phyloP scores from a whole-genome alignment of 1,140 invertebrate genomes.

The Achatina immaculata region DNA sequence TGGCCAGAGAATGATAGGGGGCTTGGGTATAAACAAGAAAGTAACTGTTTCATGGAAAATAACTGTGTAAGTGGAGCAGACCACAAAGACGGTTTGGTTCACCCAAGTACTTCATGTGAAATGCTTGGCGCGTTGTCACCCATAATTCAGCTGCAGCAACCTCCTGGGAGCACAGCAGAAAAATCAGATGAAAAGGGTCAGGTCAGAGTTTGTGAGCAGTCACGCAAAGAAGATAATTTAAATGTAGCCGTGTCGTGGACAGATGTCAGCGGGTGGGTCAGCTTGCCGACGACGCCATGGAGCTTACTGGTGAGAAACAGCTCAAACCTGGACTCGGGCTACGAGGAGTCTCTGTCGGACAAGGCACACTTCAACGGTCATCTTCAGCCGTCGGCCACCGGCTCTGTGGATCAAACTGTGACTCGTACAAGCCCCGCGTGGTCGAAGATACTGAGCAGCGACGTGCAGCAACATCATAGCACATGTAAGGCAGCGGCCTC shows the following conservation, averaged over 20 bases:
- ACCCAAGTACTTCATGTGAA: background rate
- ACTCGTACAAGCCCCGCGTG: background rate
- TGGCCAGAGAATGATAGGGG: background rate
- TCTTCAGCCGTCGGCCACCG: background rate
- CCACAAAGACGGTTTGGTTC: background rate
- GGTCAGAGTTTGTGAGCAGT: background rate
- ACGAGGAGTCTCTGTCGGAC: constrained; percentile 24
- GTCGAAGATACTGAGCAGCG: background rate
- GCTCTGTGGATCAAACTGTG: background rate
- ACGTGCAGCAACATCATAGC: background rate
- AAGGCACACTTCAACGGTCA: background rate
- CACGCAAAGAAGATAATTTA: background rate
- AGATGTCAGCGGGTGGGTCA: background rate
- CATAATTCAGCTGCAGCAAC: background rate
- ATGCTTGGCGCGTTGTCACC: background rate
- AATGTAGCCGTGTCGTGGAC: background rate
- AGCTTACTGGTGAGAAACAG: background rate
- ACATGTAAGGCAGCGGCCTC: background rate
- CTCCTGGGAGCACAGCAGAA: too few species aligned
- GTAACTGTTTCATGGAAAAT: too few species aligned
- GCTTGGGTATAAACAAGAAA: too few species aligned
- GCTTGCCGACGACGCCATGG: background rate
- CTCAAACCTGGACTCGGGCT: constrained; percentile 27
- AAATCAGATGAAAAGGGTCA: background rate
- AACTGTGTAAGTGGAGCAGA: too few species aligned